Conservation (phyloP, 92 coral and sea anemone species). For the Heliopora coerulea region DNA sequence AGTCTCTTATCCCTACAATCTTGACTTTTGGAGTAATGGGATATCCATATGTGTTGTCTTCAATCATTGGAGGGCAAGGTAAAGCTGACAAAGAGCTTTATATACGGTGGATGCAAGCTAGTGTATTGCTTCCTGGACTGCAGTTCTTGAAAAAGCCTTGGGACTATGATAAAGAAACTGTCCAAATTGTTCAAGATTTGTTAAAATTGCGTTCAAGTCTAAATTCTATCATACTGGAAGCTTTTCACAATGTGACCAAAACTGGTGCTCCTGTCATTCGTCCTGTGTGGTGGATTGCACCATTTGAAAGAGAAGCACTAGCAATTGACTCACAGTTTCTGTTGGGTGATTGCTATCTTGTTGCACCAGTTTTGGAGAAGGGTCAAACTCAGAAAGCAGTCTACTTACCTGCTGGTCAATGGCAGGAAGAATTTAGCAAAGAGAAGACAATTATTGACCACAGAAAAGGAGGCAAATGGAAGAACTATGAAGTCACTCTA, state of each 20-base stretch:
- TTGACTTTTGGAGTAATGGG: constrained; percentile 79
- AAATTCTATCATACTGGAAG: constrained; percentile 48
- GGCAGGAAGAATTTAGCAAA: constrained; percentile 66
- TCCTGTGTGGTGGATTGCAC: constrained; percentile 88
- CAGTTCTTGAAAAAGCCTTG: constrained; percentile 75
- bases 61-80: constrained; percentile 62
- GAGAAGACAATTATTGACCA: constrained; percentile 31
- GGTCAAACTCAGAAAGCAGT: constrained; percentile 50
- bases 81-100: constrained; percentile 69
- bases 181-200: constrained; percentile 50
- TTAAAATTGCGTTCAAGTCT: constrained; percentile 51
- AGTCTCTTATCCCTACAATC: constrained; percentile 71
- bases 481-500: constrained; percentile 46
- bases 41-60: constrained; percentile 78
- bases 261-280: constrained; percentile 67
- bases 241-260: constrained; percentile 59
- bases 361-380: constrained; percentile 73
- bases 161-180: constrained; percentile 64
- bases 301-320: constrained; percentile 59
- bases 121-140: constrained; percentile 66
- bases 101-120: constrained; percentile 80
- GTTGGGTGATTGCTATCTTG: constrained; percentile 62
- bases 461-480: constrained; percentile 54
- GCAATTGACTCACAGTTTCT: constrained; percentile 63
- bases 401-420: constrained; percentile 68